Conservation (phyloP, 2,888 invertebrate species). For the Drosophila hawaiiensis region DNA sequence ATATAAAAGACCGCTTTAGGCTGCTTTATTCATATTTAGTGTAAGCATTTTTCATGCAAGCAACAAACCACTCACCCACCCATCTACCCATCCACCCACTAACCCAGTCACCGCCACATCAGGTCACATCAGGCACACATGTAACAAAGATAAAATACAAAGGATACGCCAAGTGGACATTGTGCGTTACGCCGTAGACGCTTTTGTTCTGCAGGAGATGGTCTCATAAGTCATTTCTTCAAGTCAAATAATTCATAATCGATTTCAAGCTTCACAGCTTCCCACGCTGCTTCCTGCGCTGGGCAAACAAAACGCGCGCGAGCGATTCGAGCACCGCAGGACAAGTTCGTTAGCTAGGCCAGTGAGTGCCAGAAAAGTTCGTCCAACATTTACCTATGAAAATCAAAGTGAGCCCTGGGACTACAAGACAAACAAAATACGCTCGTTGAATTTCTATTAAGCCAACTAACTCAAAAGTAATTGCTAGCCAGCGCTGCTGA, state of each 20-base stretch:
- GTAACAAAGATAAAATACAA: constrained; percentile 62
- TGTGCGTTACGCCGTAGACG: constrained; percentile 52
- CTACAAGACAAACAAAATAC: constrained; percentile 72
- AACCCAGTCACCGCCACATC: neutral
- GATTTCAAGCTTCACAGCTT: constrained; percentile 64
- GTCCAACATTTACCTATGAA: constrained; percentile 77
- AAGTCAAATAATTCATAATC: constrained; percentile 84
- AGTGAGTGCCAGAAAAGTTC: constrained; percentile 32
- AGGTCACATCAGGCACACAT: constrained; percentile 1
- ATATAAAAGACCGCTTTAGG: neutral
- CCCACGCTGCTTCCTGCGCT: constrained; percentile 10
- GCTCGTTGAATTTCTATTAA: constrained; percentile 77
- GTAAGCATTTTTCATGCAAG: constrained; percentile 47
- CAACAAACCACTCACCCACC: neutral
- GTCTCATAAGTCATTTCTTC: constrained; percentile 83
- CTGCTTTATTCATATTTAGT: constrained; percentile 4
- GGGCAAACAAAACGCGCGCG: constrained; percentile 46
- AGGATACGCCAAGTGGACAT: constrained; percentile 51
- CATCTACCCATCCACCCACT: neutral
- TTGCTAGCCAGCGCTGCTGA: constrained; percentile 59
- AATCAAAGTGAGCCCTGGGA: constrained; percentile 74
- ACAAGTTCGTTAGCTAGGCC: constrained; percentile 61
- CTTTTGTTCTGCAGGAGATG: constrained; percentile 54
- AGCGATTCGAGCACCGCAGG: constrained; percentile 51
- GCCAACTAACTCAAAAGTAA: constrained; percentile 80